Conservation (phyloP, 2,888 invertebrate species). For the Laothoe populi region DNA sequence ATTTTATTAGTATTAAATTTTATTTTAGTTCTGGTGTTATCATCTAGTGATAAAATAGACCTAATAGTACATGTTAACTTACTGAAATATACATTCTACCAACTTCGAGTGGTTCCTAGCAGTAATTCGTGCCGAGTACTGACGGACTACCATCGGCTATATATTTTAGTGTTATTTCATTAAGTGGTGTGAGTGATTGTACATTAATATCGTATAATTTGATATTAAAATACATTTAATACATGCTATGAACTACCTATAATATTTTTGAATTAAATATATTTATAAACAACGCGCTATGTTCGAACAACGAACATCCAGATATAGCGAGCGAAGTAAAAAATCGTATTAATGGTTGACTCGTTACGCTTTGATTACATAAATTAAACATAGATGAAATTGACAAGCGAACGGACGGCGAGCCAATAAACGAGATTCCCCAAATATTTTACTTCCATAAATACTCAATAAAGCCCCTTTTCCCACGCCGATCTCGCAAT, state of each 20-base stretch:
- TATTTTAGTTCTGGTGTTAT: too few species aligned
- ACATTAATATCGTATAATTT: neutral
- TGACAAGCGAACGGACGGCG: conserved; percentile 57
- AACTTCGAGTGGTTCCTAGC: too few species aligned
- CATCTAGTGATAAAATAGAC: too few species aligned
- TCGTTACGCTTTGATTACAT: conserved; percentile 47
- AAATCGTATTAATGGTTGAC: conserved; percentile 11
- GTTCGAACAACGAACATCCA: neutral
- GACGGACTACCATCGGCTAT: too few species aligned
- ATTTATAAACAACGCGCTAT: neutral
- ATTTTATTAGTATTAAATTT: too few species aligned
- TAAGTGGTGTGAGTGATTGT: neutral
- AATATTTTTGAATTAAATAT: neutral
- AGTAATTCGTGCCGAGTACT: too few species aligned
- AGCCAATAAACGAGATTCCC: conserved; percentile 66
- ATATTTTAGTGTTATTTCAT: too few species aligned
- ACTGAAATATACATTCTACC: too few species aligned
- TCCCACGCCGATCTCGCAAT: conserved; percentile 64
- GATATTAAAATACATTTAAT: neutral
- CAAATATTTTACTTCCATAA: conserved; percentile 66
- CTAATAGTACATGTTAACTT: too few species aligned
- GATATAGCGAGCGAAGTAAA: neutral
- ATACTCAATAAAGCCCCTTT: conserved; percentile 66
- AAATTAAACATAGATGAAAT: conserved; percentile 58
- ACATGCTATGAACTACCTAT: neutral